These are phyloP conservation scores for Xenentodon cancila DNA, from an alignment of 2,797 vertebrate genomes.

Conservation along the genomic window DNA sequence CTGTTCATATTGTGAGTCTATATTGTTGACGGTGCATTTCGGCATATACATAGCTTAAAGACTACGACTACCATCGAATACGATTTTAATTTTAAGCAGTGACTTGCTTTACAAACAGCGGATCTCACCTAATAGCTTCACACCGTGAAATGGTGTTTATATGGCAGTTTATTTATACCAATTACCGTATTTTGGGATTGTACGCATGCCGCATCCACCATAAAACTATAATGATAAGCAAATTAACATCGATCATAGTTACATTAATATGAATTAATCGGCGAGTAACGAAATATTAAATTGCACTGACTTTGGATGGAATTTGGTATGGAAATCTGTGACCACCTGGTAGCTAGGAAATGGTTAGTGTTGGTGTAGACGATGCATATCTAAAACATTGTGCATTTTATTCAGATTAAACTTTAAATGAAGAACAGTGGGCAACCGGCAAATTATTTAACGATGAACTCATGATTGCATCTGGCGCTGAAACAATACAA, in stretches of 20 bases:
- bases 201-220: background rate
- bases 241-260: background rate
- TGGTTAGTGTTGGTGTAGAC: constrained; percentile 24
- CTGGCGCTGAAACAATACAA: background rate
- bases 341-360: constrained; percentile 43
- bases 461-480: background rate
- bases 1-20: rapidly evolving
- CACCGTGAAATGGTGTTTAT: background rate
- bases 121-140: background rate
- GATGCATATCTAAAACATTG: background rate
- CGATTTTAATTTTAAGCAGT: background rate
- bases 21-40: background rate
- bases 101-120: background rate
- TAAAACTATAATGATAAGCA: rapidly evolving
- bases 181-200: rapidly evolving
- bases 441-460: rapidly evolving
- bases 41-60: background rate
- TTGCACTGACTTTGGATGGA: constrained; percentile 16
- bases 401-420: background rate
- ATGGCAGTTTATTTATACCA: background rate
- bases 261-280: background rate
- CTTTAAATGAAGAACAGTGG: rapidly evolving
- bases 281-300: background rate
- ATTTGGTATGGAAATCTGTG: constrained; percentile 9
- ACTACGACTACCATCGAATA: rapidly evolving